Evolutionary conservation across 1,140 invertebrate genomes (phyloP).

Genomic region (Cardiocondyla obscurior): DNA sequence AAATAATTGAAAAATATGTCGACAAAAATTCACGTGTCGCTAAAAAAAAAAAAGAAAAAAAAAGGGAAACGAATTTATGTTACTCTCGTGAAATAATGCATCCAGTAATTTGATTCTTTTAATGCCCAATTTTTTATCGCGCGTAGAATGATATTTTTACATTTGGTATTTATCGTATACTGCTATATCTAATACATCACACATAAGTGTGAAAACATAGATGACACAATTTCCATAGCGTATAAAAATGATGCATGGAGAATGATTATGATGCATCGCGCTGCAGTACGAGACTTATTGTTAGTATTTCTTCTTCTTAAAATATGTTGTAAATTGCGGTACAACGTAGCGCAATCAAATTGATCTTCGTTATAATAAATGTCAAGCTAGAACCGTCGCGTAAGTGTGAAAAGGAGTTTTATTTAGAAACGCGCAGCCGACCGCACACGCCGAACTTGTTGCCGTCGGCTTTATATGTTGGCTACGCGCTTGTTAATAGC

Average conservation of each 20-base stretch:
- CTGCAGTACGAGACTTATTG: not conserved
- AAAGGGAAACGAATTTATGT: too few relatives aligned
- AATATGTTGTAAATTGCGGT: constrained; percentile 12
- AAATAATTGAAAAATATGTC: too few relatives aligned
- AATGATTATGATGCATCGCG: constrained; percentile 5
- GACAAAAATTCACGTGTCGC: too few relatives aligned
- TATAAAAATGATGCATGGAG: constrained; percentile 5
- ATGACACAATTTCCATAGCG: constrained; percentile 16
- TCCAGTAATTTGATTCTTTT: not conserved
- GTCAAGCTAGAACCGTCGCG: not conserved
- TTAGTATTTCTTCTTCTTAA: not conserved
- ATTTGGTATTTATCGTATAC: not conserved
- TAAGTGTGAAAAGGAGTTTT: too few relatives aligned
- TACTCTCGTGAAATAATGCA: not conserved
- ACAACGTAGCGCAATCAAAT: not conserved
- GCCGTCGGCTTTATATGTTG: not conserved
- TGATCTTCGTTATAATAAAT: not conserved
- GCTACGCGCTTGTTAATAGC: not conserved
- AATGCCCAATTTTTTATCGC: not conserved
- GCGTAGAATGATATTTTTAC: not conserved
- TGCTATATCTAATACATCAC: not conserved
- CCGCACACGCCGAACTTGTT: not conserved
- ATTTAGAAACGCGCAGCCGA: not conserved
- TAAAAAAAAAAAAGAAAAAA: too few relatives aligned
- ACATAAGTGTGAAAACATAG: not conserved